These are phyloP conservation scores for Steinernema scapterisci DNA, from an alignment of 2,888 invertebrate genomes.

Conservation along the genomic window DNA sequence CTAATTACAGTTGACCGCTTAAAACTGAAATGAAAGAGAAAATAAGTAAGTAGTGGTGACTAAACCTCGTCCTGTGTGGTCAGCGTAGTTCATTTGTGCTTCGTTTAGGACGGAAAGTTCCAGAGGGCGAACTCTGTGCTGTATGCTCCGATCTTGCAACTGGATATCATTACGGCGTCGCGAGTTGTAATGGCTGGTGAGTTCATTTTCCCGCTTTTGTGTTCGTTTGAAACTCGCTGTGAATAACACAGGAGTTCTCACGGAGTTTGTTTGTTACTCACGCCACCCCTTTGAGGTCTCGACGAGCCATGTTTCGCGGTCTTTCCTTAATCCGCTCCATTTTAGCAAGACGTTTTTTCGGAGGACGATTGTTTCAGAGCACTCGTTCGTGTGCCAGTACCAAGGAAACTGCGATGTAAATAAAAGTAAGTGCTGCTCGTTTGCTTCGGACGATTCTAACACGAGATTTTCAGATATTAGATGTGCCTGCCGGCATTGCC, in stretches of 20 bases:
- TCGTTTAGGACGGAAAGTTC: slow-evolving; percentile 47
- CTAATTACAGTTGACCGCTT: slow-evolving; percentile 5
- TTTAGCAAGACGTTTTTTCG: slow-evolving; percentile 67
- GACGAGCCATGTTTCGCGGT: slow-evolving; percentile 35
- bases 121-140: slow-evolving; percentile 63
- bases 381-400: slow-evolving; percentile 67
- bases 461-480: slow-evolving; percentile 54
- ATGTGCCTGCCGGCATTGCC: slow-evolving; percentile 65
- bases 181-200: slow-evolving; percentile 65
- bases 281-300: slow-evolving; percentile 33
- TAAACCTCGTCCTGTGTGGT: background rate
- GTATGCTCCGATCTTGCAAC: slow-evolving; percentile 66
- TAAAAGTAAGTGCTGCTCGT: slow-evolving; percentile 55
- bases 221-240: background rate
- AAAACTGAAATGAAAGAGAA: slow-evolving; percentile 22
- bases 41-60: slow-evolving; percentile 12
- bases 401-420: slow-evolving; percentile 67
- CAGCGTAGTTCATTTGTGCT: background rate
- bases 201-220: slow-evolving; percentile 35
- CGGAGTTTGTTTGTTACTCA: background rate
- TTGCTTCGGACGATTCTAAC: background rate
- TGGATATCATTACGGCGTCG: slow-evolving; percentile 60
- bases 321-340: slow-evolving; percentile 33
- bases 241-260: too few species aligned
- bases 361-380: slow-evolving; percentile 66